Evolutionary conservation across 2,888 invertebrate species (phyloP).

Genomic region (Zygogramma bicolorata): DNA sequence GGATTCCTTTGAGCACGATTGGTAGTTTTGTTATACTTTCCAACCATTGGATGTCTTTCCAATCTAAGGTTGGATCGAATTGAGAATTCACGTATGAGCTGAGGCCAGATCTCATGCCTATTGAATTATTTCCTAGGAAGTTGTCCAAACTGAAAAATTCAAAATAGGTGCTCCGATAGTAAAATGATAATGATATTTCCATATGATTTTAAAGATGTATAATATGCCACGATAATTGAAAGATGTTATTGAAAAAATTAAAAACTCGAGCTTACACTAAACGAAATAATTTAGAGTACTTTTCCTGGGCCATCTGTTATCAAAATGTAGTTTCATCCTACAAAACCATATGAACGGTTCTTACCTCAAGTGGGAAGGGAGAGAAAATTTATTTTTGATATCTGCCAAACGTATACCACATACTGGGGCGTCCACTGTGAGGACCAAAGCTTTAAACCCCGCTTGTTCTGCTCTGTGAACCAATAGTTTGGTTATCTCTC

Average conservation of each 20-base stretch:
- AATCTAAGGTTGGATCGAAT: slow-evolving; percentile 85
- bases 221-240: too few species aligned
- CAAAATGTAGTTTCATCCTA: too few species aligned
- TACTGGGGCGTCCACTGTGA: slow-evolving; percentile 90
- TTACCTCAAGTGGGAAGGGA: slow-evolving; percentile 84
- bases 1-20: slow-evolving; percentile 86
- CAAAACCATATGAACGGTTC: not conserved
- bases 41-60: slow-evolving; percentile 91
- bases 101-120: slow-evolving; percentile 77
- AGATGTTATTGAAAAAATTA: too few species aligned
- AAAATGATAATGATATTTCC: too few species aligned
- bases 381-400: slow-evolving; percentile 83
- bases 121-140: slow-evolving; percentile 73
- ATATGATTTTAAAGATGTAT: too few species aligned
- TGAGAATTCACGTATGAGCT: slow-evolving; percentile 81
- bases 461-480: slow-evolving; percentile 83
- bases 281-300: too few species aligned
- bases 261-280: too few species aligned
- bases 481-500: slow-evolving; percentile 77
- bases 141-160: slow-evolving; percentile 79
- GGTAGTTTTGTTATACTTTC: slow-evolving; percentile 83
- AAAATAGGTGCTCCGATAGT: too few species aligned
- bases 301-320: too few species aligned
- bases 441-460: slow-evolving; percentile 87
- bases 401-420: slow-evolving; percentile 88